These are phyloP conservation scores for Ochotona princeps DNA, from an alignment of 2,113 vertebrate genomes.

Conservation along the genomic window DNA sequence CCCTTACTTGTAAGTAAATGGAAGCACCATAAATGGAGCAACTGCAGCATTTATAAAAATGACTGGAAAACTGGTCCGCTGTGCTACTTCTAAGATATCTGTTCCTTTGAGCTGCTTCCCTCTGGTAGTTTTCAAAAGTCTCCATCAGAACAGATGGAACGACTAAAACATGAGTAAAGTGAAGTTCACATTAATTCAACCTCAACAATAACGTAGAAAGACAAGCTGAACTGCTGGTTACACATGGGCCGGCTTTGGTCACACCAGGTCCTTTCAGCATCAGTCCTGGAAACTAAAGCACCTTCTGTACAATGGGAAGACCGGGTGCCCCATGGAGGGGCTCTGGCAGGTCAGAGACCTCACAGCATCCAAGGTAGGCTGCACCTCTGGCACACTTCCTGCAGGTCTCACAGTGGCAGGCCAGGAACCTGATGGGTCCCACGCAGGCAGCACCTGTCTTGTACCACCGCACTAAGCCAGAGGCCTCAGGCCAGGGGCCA, in stretches of 20 bases:
- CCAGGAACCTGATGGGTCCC: too few relatives aligned
- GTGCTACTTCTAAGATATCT: not conserved
- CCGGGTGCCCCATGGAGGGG: too few relatives aligned
- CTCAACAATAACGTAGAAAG: constrained; percentile 11
- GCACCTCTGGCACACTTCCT: too few relatives aligned
- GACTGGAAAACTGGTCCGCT: not conserved
- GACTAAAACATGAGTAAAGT: constrained; percentile 46
- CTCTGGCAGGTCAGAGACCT: too few relatives aligned
- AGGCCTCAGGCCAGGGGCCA: too few relatives aligned
- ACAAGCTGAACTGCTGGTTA: not conserved
- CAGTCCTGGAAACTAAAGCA: not conserved
- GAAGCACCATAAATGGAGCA: not conserved
- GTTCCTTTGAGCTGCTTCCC: not conserved
- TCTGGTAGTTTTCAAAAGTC: not conserved
- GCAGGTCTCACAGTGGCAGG: too few relatives aligned
- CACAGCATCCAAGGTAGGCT: too few relatives aligned
- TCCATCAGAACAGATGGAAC: constrained; percentile 50
- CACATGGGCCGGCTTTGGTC: not conserved
- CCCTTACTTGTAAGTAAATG: not conserved
- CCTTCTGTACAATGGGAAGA: not conserved
- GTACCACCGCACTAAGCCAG: too few relatives aligned
- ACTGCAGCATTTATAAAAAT: not conserved
- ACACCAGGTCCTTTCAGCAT: not conserved
- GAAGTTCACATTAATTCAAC: not conserved
- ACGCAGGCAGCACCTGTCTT: too few relatives aligned